These are phyloP conservation scores for Cephus cinctus DNA, from an alignment of 1,140 invertebrate genomes.

Conservation along the genomic window DNA sequence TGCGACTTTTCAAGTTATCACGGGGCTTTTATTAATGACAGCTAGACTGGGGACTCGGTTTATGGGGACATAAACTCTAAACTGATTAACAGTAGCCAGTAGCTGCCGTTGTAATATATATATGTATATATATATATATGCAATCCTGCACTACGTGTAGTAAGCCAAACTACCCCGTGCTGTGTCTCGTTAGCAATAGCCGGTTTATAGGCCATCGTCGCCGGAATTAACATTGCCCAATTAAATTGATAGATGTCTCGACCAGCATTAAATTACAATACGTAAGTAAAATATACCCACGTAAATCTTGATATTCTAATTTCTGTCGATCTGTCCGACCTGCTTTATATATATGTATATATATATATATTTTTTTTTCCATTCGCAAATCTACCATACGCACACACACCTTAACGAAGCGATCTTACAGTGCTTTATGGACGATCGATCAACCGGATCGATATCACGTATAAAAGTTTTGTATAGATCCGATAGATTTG, in stretches of 20 bases:
- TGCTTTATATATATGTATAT: too few species aligned
- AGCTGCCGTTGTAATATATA: slow-evolving; percentile 23
- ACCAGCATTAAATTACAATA: slow-evolving; percentile 48
- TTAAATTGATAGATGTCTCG: slow-evolving; percentile 58
- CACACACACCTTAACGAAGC: too few species aligned
- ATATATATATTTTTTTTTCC: too few species aligned
- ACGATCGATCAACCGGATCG: too few species aligned
- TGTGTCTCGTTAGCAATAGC: slow-evolving; percentile 53
- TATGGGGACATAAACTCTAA: slow-evolving; percentile 59
- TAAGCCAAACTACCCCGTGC: slow-evolving; percentile 46
- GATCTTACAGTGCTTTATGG: too few species aligned
- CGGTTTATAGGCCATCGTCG: slow-evolving; percentile 57
- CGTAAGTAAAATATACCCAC: too few species aligned
- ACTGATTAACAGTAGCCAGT: slow-evolving; percentile 58
- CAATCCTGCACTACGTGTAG: slow-evolving; percentile 23
- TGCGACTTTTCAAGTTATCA: slow-evolving; percentile 58
- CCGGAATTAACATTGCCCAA: slow-evolving; percentile 57
- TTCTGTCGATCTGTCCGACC: too few species aligned
- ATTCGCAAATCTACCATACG: too few species aligned
- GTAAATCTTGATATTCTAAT: not conserved
- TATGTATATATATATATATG: slow-evolving; percentile 13
- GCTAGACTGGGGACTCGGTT: slow-evolving; percentile 48
- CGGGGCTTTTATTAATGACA: slow-evolving; percentile 57
- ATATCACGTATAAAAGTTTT: too few species aligned
- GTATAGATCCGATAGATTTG: too few species aligned